Conservation (phyloP, 92 coral and sea anemone genomes). For the Ricordea florida region DNA sequence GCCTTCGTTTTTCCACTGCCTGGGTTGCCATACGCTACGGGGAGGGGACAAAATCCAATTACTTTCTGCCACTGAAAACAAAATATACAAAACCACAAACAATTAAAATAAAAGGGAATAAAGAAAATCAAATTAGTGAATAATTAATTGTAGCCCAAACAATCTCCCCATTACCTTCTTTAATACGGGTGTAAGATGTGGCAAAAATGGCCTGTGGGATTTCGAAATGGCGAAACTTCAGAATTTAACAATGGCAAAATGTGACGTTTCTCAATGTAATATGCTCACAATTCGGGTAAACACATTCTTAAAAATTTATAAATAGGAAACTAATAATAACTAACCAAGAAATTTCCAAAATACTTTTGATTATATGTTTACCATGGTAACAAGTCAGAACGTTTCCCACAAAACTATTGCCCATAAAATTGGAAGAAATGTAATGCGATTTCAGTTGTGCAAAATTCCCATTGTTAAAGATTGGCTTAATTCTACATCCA, state of each 20-base stretch:
- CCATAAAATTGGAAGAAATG: background rate
- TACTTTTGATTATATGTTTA: constrained; percentile 16
- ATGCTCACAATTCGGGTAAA: too few species aligned
- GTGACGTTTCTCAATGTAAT: too few species aligned
- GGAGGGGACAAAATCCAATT: constrained; percentile 43
- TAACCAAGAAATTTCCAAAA: too few species aligned
- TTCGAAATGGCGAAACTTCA: too few species aligned
- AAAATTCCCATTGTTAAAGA: background rate
- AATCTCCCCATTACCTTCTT: background rate
- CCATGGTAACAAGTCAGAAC: constrained; percentile 4
- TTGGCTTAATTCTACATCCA: background rate
- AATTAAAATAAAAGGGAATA: background rate
- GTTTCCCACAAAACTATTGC: background rate
- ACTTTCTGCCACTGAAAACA: constrained; percentile 42
- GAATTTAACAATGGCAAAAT: too few species aligned
- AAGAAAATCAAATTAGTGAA: background rate
- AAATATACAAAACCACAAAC: background rate
- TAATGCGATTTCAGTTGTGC: background rate
- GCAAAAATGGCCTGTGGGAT: too few species aligned
- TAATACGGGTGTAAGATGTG: too few species aligned
- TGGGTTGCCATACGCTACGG: constrained; percentile 33
- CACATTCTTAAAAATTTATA: too few species aligned
- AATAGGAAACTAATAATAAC: too few species aligned
- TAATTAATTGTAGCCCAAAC: background rate
- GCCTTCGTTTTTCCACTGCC: constrained; percentile 56